phyloP scores from a whole-genome alignment of 2,797 vertebrate genomes.

The Neoniphon sammara region DNA sequence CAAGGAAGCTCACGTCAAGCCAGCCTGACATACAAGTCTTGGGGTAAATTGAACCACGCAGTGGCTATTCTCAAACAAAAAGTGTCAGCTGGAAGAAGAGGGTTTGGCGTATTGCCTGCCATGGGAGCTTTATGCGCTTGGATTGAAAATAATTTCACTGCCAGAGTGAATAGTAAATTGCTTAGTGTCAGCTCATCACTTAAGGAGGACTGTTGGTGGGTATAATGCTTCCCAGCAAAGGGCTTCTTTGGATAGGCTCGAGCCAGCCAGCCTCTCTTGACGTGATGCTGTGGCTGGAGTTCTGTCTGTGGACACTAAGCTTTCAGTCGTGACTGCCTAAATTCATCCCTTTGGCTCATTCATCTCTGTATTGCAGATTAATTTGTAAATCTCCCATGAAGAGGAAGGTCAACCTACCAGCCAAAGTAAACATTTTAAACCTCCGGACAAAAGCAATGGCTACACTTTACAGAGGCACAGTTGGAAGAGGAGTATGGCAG shows the following conservation, averaged over 20 bases:
- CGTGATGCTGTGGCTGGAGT: constrained; percentile 46
- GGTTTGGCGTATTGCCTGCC: constrained; percentile 68
- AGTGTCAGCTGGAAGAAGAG: constrained; percentile 74
- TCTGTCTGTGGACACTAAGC: constrained; percentile 62
- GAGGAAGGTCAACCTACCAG: constrained; percentile 55
- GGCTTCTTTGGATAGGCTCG: constrained; percentile 72
- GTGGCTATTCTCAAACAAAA: constrained; percentile 76
- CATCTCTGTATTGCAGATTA: constrained; percentile 65
- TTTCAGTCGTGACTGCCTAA: constrained; percentile 60
- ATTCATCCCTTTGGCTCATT: constrained; percentile 62
- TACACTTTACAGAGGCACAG: constrained; percentile 42
- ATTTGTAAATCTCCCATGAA: constrained; percentile 70
- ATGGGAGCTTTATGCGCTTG: constrained; percentile 71
- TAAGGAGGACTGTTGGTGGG: constrained; percentile 77
- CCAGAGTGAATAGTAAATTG: constrained; percentile 78
- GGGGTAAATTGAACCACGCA: constrained; percentile 73
- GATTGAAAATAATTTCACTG: constrained; percentile 78
- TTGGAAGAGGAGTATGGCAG: constrained; percentile 38
- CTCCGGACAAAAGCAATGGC: constrained; percentile 5
- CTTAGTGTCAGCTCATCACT: constrained; percentile 81
- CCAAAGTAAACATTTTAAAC: constrained; percentile 47
- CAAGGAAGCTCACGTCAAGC: constrained; percentile 67
- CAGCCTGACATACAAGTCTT: constrained; percentile 67
- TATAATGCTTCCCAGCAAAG: constrained; percentile 73
- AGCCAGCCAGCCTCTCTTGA: constrained; percentile 62